These are phyloP conservation scores for Gymnopithys bicolor DNA, from an alignment of 2,797 vertebrate genomes.

Conservation along the genomic window DNA sequence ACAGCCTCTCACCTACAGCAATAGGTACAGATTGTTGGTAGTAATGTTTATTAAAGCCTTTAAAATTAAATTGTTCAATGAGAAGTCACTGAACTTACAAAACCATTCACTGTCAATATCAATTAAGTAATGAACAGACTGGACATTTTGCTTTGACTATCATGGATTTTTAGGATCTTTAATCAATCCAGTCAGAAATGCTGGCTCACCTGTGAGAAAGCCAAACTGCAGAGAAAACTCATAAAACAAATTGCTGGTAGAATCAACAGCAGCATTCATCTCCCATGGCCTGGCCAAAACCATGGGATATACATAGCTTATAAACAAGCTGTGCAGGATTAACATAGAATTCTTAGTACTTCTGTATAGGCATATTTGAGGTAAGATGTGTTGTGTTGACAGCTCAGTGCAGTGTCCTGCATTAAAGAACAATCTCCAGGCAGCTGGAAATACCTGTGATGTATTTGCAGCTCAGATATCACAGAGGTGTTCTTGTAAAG, in stretches of 20 bases:
- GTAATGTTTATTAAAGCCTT: background rate
- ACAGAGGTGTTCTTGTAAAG: background rate
- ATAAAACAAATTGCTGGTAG: background rate
- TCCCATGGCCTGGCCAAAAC: background rate
- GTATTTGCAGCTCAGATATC: background rate
- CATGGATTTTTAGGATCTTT: background rate
- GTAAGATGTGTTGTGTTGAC: background rate
- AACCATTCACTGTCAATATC: background rate
- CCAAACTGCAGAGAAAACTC: background rate
- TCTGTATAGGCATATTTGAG: background rate
- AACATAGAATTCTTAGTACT: background rate
- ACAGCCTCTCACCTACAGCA: background rate
- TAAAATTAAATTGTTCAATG: background rate
- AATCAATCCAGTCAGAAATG: background rate
- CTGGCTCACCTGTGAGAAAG: background rate
- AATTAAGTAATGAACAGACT: background rate
- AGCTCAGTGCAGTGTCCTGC: background rate
- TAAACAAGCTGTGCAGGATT: background rate
- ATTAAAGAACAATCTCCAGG: background rate
- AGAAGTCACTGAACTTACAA: background rate
- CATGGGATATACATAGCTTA: background rate
- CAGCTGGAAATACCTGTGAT: background rate
- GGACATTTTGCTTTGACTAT: accelerated
- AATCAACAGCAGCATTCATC: background rate
- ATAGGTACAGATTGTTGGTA: background rate